Conservation (phyloP, 2,797 vertebrate species). For the Chelmon rostratus region DNA sequence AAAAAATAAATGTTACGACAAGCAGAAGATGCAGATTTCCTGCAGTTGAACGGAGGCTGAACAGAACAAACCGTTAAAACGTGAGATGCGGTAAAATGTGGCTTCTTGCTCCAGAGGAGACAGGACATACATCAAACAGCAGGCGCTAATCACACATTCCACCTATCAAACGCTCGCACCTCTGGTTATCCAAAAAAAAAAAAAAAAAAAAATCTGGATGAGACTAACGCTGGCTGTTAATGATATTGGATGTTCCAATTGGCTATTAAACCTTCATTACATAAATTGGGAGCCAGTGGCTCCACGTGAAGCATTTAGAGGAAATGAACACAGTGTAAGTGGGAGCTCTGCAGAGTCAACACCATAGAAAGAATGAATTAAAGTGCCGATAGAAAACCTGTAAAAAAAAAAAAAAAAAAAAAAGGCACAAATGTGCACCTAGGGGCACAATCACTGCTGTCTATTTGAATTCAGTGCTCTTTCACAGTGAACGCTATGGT, state of each 20-base stretch:
- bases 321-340: conserved; percentile 76
- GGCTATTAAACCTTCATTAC: conserved; percentile 85
- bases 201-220: conserved; percentile 57
- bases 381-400: conserved; percentile 71
- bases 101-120: conserved; percentile 34
- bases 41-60: conserved; percentile 17
- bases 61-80: conserved; percentile 31
- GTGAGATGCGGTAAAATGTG: conserved; percentile 28
- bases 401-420: conserved; percentile 49
- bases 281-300: conserved; percentile 80
- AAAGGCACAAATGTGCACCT: conserved; percentile 74
- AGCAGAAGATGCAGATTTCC: conserved; percentile 12
- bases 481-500: conserved; percentile 46
- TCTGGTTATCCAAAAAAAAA: conserved; percentile 57
- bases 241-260: conserved; percentile 80
- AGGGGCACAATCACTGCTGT: conserved; percentile 70
- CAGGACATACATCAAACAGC: conserved; percentile 62
- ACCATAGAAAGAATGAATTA: conserved; percentile 71
- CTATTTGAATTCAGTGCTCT: conserved; percentile 74
- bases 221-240: conserved; percentile 74
- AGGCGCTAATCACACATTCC: conserved; percentile 66
- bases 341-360: conserved; percentile 75
- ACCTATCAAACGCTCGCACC: conserved; percentile 59
- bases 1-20: conserved; percentile 38
- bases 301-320: conserved; percentile 76